Evolutionary conservation across 2,113 vertebrate genomes (phyloP).

Genomic region (Limnothrissa miodon): DNA sequence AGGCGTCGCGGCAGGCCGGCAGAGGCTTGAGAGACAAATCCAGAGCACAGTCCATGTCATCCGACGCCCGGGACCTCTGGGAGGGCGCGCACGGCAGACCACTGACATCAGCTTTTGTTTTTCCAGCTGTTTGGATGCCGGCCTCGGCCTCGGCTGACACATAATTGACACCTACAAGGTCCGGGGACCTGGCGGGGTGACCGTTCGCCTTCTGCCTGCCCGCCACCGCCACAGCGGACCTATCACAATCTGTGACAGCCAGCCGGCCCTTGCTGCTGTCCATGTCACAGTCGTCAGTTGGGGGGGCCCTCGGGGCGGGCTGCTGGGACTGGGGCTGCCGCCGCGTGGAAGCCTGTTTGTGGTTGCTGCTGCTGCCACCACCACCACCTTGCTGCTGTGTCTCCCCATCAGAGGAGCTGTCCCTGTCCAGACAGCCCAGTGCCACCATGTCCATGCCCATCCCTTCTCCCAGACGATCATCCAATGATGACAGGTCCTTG

Average conservation of each 20-base stretch:
- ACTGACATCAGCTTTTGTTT: conserved; percentile 91
- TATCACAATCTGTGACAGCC: conserved; percentile 78
- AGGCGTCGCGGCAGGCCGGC: conserved; percentile 80
- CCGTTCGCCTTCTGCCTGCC: conserved; percentile 84
- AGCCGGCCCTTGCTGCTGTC: conserved; percentile 71
- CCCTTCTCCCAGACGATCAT: conserved; percentile 74
- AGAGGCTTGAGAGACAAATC: conserved; percentile 97
- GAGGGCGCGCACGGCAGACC: conserved; percentile 83
- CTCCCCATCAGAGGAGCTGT: conserved; percentile 70
- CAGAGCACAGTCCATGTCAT: conserved; percentile 87
- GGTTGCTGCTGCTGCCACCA: conserved; percentile 14
- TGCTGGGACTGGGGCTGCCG: conserved; percentile 56
- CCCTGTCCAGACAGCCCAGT: conserved; percentile 74
- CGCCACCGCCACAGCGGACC: conserved; percentile 61
- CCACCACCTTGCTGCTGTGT: conserved; percentile 47
- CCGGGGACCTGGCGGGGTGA: conserved; percentile 84
- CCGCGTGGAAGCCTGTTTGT: conserved; percentile 59
- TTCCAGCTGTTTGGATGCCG: conserved; percentile 90
- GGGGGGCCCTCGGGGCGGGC: conserved; percentile 66
- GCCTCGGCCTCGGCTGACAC: conserved; percentile 84
- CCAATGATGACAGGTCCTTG: conserved; percentile 72
- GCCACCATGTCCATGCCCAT: conserved; percentile 61
- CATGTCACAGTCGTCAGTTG: conserved; percentile 69
- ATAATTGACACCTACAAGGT: conserved; percentile 88
- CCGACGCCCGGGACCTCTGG: conserved; percentile 85